These are phyloP conservation scores for Serrognathus titanus DNA, from an alignment of 2,888 invertebrate species.

Conservation along the genomic window DNA sequence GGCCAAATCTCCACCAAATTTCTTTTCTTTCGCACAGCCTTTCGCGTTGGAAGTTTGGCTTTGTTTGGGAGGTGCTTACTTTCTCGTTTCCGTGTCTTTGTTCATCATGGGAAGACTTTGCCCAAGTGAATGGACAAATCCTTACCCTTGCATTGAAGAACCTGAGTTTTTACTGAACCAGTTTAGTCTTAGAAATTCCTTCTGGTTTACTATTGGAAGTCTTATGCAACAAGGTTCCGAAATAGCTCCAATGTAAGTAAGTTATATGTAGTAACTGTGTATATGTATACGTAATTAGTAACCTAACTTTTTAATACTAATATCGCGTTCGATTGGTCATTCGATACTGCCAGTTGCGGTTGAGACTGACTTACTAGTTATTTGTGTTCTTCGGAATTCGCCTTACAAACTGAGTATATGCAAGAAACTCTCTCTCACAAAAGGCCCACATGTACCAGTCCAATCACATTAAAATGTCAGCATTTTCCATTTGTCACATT, in stretches of 20 bases:
- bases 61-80: slow-evolving; percentile 61
- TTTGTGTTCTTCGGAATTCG: too few species aligned
- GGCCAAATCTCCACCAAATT: slow-evolving; percentile 59
- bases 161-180: slow-evolving; percentile 62
- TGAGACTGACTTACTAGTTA: too few species aligned
- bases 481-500: too few species aligned
- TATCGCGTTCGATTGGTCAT: too few species aligned
- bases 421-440: too few species aligned
- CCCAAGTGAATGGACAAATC: slow-evolving; percentile 65
- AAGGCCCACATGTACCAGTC: too few species aligned
- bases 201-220: slow-evolving; percentile 66
- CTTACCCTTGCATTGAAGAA: slow-evolving; percentile 59
- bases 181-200: slow-evolving; percentile 58
- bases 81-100: slow-evolving; percentile 61
- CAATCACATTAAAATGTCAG: too few species aligned
- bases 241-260: slow-evolving; percentile 66
- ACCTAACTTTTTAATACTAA: too few species aligned
- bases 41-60: slow-evolving; percentile 78
- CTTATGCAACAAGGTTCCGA: slow-evolving; percentile 65
- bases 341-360: too few species aligned
- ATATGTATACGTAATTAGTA: too few species aligned
- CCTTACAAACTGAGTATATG: too few species aligned
- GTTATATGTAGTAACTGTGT: too few species aligned
- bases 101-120: slow-evolving; percentile 60
- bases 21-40: slow-evolving; percentile 71